These are phyloP conservation scores for Eospalax fontanierii DNA, from an alignment of 2,797 vertebrate species.

Conservation along the genomic window DNA sequence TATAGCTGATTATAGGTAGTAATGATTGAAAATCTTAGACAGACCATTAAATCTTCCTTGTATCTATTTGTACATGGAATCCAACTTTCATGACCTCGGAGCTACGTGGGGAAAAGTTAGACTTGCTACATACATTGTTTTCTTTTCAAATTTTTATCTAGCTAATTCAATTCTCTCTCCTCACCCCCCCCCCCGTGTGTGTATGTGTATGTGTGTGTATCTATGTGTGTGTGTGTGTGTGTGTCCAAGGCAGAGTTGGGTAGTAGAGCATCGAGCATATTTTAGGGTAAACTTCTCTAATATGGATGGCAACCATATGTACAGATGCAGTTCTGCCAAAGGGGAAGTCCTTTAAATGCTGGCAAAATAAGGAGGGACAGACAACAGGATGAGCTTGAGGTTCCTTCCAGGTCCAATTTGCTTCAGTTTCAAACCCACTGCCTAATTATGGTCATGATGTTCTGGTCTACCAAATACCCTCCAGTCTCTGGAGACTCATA, in stretches of 20 bases:
- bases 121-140: constrained; percentile 44
- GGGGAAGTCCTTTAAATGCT: not conserved
- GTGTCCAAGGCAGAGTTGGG: not conserved
- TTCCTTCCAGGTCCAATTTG: not conserved
- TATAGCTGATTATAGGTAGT: not conserved
- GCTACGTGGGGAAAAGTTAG: constrained; percentile 39
- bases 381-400: not conserved
- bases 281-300: constrained; percentile 21
- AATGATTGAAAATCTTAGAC: constrained; percentile 49
- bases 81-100: constrained; percentile 66
- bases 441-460: not conserved
- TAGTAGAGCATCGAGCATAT: accelerated
- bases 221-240: not conserved
- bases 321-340: not conserved
- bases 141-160: constrained; percentile 62
- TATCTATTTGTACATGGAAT: not conserved
- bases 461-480: not conserved
- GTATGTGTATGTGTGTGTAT: not conserved
- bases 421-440: not conserved
- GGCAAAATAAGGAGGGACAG: constrained; percentile 5
- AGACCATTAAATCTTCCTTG: constrained; percentile 62
- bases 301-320: not conserved
- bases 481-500: not conserved
- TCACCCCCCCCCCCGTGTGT: too few species aligned
- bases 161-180: too few species aligned